A percentile compares a stretch with the other conserved stretches of the same genome.
phyloP scores from a whole-genome alignment of 2,888 invertebrate genomes.

The Thysanoteuthis rhombus region DNA sequence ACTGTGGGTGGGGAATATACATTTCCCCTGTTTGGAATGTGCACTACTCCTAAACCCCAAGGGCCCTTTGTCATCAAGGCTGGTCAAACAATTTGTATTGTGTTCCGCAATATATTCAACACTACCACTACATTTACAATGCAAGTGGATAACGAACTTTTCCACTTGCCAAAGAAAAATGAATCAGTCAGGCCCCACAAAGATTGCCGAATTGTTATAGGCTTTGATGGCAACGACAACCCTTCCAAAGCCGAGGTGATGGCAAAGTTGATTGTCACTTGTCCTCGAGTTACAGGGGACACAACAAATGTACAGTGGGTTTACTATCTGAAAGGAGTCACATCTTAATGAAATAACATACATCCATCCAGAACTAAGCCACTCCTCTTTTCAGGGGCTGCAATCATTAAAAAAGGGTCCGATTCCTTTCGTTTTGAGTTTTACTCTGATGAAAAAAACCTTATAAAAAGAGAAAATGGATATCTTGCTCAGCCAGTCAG shows the following conservation, averaged over 20 bases:
- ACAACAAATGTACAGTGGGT: constrained; percentile 67
- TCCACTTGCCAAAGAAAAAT: constrained; percentile 65
- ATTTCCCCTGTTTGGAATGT: constrained; percentile 70
- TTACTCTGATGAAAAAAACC: neutral
- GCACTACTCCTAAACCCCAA: constrained; percentile 70
- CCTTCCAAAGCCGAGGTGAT: constrained; percentile 65
- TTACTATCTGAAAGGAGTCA: constrained; percentile 67
- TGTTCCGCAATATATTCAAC: constrained; percentile 70
- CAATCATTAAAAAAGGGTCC: neutral
- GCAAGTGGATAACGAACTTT: constrained; percentile 68
- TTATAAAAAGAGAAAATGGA: neutral
- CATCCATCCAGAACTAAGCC: neutral
- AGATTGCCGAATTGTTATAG: constrained; percentile 66
- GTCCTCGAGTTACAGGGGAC: constrained; percentile 65
- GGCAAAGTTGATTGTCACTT: constrained; percentile 67
- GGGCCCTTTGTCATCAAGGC: constrained; percentile 70
- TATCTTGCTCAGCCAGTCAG: neutral
- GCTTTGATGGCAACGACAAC: constrained; percentile 66
- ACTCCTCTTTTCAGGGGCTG: neutral
- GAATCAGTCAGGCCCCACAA: constrained; percentile 68
- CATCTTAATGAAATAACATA: constrained; percentile 35
- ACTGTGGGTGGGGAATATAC: constrained; percentile 65
- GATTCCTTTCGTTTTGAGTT: neutral
- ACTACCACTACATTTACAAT: constrained; percentile 67
- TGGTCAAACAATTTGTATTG: constrained; percentile 65